A percentile compares a stretch with the other conserved stretches of the same genome.
Evolutionary conservation across 2,888 invertebrate species (phyloP).

Genomic region (Cerastis rubricosa): DNA sequence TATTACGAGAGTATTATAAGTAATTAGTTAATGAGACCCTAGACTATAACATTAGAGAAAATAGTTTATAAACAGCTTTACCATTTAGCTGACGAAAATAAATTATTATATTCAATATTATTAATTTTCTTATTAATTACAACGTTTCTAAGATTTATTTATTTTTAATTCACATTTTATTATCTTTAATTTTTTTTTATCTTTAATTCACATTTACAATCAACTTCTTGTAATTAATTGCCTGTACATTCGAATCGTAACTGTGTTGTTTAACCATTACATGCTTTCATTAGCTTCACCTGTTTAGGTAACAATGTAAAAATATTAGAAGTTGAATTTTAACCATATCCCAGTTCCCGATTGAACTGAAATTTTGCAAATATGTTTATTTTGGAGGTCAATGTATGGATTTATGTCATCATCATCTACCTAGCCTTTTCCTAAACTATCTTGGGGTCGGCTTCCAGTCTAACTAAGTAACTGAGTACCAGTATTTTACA

Average conservation of each 20-base stretch:
- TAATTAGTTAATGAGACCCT: not conserved
- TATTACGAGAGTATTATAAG: not conserved
- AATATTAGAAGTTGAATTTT: too few species aligned
- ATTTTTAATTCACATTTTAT: not conserved
- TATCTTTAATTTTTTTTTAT: too few species aligned
- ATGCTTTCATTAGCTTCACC: too few species aligned
- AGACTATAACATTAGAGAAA: conserved; percentile 4
- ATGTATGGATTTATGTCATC: too few species aligned
- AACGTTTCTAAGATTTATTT: not conserved
- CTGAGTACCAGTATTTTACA: too few species aligned
- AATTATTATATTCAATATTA: conserved; percentile 8
- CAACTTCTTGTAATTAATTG: not conserved
- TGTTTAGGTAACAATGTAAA: too few species aligned
- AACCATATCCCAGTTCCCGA: not conserved
- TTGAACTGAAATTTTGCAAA: not conserved
- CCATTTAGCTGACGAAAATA: not conserved
- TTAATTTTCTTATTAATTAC: not conserved
- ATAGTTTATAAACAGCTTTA: not conserved
- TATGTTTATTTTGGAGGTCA: too few species aligned
- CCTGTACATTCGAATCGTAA: not conserved
- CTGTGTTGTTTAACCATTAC: too few species aligned
- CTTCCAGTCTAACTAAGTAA: too few species aligned
- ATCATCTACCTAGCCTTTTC: too few species aligned
- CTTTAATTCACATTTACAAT: not conserved
- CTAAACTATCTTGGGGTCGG: too few species aligned